Evolutionary conservation across 2,888 invertebrate species (phyloP).

Genomic region (Cantharis rustica): DNA sequence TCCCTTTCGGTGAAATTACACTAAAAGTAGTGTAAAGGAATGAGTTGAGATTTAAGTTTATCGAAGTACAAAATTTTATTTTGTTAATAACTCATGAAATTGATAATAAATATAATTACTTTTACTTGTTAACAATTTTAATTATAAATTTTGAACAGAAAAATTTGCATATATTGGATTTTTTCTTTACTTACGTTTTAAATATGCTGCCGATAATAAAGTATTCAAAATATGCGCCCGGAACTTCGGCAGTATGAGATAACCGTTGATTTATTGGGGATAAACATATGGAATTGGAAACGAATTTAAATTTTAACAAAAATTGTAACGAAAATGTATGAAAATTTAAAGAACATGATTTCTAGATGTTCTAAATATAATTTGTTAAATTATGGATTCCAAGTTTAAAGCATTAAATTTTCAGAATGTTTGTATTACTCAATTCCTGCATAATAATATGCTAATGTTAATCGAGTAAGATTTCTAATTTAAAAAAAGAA

Average conservation of each 20-base stretch:
- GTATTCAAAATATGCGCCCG: slow-evolving; percentile 23
- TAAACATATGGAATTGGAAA: slow-evolving; percentile 32
- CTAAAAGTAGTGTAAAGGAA: background rate
- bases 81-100: background rate
- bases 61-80: background rate
- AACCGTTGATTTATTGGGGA: slow-evolving; percentile 30
- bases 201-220: slow-evolving; percentile 26
- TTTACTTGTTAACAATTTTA: background rate
- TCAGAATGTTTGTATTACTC: background rate
- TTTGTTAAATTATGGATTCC: background rate
- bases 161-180: background rate
- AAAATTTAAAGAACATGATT: slow-evolving; percentile 24
- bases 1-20: background rate
- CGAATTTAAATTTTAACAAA: slow-evolving; percentile 27
- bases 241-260: slow-evolving; percentile 24
- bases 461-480: background rate
- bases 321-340: slow-evolving; percentile 26
- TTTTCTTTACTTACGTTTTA: slow-evolving; percentile 19
- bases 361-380: background rate
- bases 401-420: background rate
- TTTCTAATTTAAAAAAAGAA: background rate
- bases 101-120: background rate
- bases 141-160: background rate
- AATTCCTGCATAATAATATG: too few relatives aligned
- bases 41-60: background rate